A percentile compares a stretch with the other conserved stretches of the same genome.
Evolutionary conservation across 2,888 invertebrate species (phyloP).

Genomic region (Erebia ligea): DNA sequence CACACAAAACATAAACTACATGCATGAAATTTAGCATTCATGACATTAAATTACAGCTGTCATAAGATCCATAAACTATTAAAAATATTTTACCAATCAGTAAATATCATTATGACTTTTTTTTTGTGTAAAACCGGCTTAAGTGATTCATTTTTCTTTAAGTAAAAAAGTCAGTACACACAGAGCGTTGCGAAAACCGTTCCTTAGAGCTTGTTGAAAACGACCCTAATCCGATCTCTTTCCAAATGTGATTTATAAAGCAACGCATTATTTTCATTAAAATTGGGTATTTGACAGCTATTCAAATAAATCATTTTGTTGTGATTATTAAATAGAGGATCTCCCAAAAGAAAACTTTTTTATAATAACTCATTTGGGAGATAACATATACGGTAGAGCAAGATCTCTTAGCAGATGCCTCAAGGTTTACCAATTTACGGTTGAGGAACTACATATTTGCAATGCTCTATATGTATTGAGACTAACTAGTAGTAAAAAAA

Average conservation of each 20-base stretch:
- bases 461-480: slow-evolving; percentile 18
- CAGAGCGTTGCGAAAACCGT: slow-evolving; percentile 11
- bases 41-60: slow-evolving; percentile 5
- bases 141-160: slow-evolving; percentile 14
- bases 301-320: too few relatives aligned
- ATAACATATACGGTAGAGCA: too few relatives aligned
- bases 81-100: not conserved
- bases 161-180: not conserved
- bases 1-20: slow-evolving; percentile 36
- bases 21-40: slow-evolving; percentile 9
- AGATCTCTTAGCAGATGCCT: too few relatives aligned
- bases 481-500: slow-evolving; percentile 1
- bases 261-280: too few relatives aligned
- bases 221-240: not conserved
- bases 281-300: too few relatives aligned
- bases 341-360: too few relatives aligned
- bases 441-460: not conserved
- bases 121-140: slow-evolving; percentile 26
- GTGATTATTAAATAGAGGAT: too few relatives aligned
- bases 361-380: too few relatives aligned
- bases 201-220: not conserved
- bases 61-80: not conserved
- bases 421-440: too few relatives aligned
- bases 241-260: not conserved
- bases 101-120: not conserved